Evolutionary conservation across 2,113 vertebrate species (phyloP), one percentile per base, ranked within the genome.

Genomic region (Rhinogobius similis): DNA sequence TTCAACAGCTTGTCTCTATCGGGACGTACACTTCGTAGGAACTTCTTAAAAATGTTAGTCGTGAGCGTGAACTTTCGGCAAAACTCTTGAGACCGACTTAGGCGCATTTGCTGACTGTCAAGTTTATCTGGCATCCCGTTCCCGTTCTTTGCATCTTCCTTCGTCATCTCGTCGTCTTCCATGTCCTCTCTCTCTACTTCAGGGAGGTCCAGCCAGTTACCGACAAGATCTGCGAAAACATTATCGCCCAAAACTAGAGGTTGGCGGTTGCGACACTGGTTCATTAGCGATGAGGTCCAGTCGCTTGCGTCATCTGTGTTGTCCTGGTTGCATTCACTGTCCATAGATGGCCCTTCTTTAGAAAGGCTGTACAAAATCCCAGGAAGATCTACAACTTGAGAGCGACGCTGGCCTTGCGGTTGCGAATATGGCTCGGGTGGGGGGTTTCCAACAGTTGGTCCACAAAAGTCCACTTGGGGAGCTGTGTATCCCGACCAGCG

Each of bases 281-380:
- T 98, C 96, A 99, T 96, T 2, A 99, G 82, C 0, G 96, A 97
- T 10, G 96, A 97, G 0, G 97, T 98, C 97, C 97, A 99, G 89
- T 99, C 97, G 0, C 94, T 90, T 0, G 91, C 88, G 0, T 97
- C 95, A 0, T 95, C 95, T 11, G 79, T 59, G 76, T 86, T 90
- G 63, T 92, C 93, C 70, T 88, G 90, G 29, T 84, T 88, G 72
- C 85, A 91, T 62, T 91, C 88, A 9, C 83, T 89, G 78, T 93
- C 92, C 58, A 91, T 44, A 4, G 91, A 91, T 2, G 92, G 91
- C 8, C 92, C 92, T 63, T 93, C 92, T 66, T 85, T 88, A 39
- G 92, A 92, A 24, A 92, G 85, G 56, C 87, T 91, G 70, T 90
- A 86, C 5, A 92, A 82, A 69, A 89, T 91, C n/a, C 89, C 81